These are phyloP conservation scores for Pseudochirops cupreus DNA, from an alignment of 2,797 vertebrate genomes.

Conservation along the genomic window DNA sequence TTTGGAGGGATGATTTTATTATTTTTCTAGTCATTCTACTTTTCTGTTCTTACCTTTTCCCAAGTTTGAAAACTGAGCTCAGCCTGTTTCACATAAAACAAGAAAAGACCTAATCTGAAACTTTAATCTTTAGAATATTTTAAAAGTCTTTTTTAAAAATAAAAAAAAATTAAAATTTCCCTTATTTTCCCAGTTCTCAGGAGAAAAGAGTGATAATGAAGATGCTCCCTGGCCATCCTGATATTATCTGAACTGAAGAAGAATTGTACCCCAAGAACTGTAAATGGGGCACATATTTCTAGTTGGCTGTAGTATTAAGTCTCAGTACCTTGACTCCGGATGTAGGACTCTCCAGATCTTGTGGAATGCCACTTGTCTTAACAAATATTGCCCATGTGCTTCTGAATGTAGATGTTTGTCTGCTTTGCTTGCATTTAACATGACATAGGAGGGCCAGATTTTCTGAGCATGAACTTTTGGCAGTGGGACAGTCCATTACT, in stretches of 20 bases:
- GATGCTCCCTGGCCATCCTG: background rate
- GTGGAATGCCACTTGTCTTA: background rate
- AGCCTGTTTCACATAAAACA: background rate
- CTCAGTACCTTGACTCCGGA: background rate
- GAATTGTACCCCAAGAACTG: background rate
- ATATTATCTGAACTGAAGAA: background rate
- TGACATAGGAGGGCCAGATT: background rate
- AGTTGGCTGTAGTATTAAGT: background rate
- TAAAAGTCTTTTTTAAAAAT: background rate
- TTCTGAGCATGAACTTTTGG: background rate
- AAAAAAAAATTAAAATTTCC: background rate
- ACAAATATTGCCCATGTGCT: background rate
- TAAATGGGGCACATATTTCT: background rate
- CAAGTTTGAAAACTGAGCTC: background rate
- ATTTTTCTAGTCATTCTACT: background rate
- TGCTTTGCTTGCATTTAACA: background rate
- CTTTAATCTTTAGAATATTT: too few species aligned
- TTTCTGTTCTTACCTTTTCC: background rate
- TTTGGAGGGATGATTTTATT: background rate
- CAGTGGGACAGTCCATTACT: background rate
- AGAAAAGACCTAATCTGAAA: background rate
- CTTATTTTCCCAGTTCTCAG: background rate
- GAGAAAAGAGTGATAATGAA: background rate
- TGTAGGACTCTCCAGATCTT: background rate
- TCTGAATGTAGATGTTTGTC: background rate